Evolutionary conservation across 2,113 vertebrate genomes (phyloP).

Genomic region (Meleagris gallopavo): DNA sequence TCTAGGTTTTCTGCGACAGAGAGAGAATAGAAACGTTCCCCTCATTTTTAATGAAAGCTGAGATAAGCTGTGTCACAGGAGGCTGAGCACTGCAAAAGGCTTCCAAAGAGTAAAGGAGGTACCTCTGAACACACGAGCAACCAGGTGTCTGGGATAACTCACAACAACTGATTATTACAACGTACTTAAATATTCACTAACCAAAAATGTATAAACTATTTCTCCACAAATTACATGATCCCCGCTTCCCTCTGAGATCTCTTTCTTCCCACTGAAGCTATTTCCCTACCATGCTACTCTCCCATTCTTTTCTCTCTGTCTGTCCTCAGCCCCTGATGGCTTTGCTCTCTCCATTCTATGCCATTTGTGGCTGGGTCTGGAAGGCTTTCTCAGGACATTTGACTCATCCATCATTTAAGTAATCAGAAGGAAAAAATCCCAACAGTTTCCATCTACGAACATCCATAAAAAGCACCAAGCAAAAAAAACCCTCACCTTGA

Average conservation of each 20-base stretch:
- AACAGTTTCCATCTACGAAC: conserved; percentile 26
- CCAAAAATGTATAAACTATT: background rate
- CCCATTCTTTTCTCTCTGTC: background rate
- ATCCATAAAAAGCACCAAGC: conserved; percentile 44
- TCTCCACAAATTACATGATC: background rate
- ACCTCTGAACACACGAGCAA: background rate
- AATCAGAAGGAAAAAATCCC: background rate
- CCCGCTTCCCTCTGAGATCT: background rate
- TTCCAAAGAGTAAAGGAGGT: background rate
- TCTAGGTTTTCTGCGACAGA: background rate
- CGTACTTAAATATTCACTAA: background rate
- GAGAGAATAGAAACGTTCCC: background rate
- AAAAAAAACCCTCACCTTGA: conserved; percentile 53
- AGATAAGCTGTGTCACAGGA: background rate
- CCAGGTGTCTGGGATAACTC: background rate
- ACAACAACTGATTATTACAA: background rate
- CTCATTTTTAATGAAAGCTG: background rate
- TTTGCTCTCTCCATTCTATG: conserved; percentile 42
- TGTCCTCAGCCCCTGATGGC: conserved; percentile 22
- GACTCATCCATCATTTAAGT: conserved; percentile 63
- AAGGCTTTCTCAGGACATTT: conserved; percentile 26
- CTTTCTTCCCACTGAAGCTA: background rate
- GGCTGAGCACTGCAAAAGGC: background rate
- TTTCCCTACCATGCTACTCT: background rate
- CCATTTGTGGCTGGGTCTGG: conserved; percentile 48